A percentile compares a stretch with the other conserved stretches of the same genome.
phyloP scores from a whole-genome alignment of 2,113 vertebrate species.

The Formicarius rufipectus region DNA sequence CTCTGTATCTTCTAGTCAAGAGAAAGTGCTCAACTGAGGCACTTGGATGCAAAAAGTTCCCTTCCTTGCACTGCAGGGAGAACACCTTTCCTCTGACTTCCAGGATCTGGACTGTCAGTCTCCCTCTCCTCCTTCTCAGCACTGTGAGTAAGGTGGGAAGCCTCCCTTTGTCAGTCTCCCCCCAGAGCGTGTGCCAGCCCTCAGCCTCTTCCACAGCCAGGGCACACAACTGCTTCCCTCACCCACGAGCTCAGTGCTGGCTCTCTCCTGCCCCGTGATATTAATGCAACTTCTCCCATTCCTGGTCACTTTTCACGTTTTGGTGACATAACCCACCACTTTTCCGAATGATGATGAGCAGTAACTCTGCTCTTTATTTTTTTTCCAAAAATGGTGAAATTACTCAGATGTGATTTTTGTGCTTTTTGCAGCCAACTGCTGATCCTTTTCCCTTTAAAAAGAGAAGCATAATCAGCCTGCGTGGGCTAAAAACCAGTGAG shows the following conservation, averaged over 20 bases:
- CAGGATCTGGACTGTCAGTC: neutral
- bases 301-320: neutral
- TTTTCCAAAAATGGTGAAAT: neutral
- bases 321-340: neutral
- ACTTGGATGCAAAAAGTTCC: neutral
- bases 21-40: fast-evolving
- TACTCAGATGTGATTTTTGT: neutral
- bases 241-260: neutral
- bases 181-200: neutral
- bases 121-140: neutral
- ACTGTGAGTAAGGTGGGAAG: neutral
- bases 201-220: neutral
- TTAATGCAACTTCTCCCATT: neutral
- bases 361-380: neutral
- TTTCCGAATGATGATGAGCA: neutral
- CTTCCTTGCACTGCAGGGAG: neutral
- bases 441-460: neutral
- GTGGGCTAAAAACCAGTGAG: neutral
- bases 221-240: neutral
- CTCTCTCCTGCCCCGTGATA: neutral
- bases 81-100: neutral
- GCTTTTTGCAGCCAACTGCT: neutral
- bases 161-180: neutral
- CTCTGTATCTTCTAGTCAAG: neutral
- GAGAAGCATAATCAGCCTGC: neutral